Evolutionary conservation across 2,113 vertebrate genomes (phyloP).

Genomic region (Zosterops japonicus): DNA sequence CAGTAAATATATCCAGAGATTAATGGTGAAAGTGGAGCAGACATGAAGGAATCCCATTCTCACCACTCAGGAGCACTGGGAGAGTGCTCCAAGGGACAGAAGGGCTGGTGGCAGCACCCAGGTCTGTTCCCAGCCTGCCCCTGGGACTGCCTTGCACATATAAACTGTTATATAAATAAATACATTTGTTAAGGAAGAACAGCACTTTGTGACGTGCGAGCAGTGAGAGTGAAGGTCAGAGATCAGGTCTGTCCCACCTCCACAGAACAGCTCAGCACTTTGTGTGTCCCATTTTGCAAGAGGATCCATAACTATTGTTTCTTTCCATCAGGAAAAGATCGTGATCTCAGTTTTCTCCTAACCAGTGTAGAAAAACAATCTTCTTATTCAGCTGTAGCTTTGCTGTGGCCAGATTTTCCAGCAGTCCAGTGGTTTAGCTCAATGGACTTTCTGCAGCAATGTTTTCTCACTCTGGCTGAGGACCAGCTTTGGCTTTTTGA

Average conservation of each 20-base stretch:
- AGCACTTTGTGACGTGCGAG: background rate
- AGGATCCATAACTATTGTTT: background rate
- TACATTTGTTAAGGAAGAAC: background rate
- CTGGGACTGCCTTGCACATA: background rate
- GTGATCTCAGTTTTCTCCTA: background rate
- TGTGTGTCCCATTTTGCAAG: background rate
- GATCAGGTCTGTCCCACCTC: background rate
- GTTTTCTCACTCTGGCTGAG: background rate
- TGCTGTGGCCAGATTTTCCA: background rate
- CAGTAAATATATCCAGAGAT: slow-evolving; percentile 25
- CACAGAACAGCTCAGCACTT: background rate
- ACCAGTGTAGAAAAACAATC: background rate
- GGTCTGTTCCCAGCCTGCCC: background rate
- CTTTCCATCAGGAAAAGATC: background rate
- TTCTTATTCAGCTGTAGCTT: background rate
- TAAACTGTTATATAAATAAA: fast-evolving
- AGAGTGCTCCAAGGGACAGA: background rate
- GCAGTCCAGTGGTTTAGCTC: background rate
- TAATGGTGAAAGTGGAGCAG: slow-evolving; percentile 1
- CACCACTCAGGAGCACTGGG: background rate
- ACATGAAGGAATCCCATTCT: background rate
- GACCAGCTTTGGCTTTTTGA: background rate
- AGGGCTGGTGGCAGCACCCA: background rate
- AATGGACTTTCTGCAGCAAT: background rate
- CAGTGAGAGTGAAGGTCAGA: background rate